These are phyloP conservation scores for Scaeva pyrastri DNA, from an alignment of 2,888 invertebrate species.

Conservation along the genomic window DNA sequence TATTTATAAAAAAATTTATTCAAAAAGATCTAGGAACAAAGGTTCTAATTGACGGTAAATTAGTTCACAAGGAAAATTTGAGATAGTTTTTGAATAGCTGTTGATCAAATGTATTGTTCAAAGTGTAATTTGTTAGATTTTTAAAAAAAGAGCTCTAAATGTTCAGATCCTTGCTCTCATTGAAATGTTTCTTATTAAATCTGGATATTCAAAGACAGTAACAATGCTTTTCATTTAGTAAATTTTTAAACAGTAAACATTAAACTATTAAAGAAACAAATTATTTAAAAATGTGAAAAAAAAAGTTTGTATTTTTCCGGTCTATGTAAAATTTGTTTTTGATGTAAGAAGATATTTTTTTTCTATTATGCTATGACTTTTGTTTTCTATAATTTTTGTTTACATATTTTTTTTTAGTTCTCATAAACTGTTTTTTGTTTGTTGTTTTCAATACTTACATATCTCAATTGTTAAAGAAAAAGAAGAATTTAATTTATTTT, in stretches of 20 bases:
- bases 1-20: constrained; percentile 33
- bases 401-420: not conserved
- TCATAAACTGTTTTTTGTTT: constrained; percentile 9
- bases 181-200: not conserved
- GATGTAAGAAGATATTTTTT: not conserved
- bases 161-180: constrained; percentile 5
- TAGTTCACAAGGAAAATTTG: constrained; percentile 34
- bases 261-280: constrained; percentile 2
- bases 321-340: no score
- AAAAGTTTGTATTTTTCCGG: not conserved
- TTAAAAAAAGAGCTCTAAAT: not conserved
- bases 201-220: constrained; percentile 1
- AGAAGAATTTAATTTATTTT: constrained; percentile 1
- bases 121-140: not conserved
- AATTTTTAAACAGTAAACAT: not conserved
- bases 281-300: not conserved
- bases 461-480: not conserved
- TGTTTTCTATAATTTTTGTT: not conserved
- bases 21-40: constrained; percentile 35
- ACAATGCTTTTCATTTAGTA: constrained; percentile 3
- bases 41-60: constrained; percentile 44
- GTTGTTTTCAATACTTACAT: not conserved
- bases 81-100: constrained; percentile 6
- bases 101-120: not conserved
- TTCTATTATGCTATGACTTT: constrained; percentile 1